phyloP scores from a whole-genome alignment of 2,113 vertebrate species.

The Ciconia maguari region DNA sequence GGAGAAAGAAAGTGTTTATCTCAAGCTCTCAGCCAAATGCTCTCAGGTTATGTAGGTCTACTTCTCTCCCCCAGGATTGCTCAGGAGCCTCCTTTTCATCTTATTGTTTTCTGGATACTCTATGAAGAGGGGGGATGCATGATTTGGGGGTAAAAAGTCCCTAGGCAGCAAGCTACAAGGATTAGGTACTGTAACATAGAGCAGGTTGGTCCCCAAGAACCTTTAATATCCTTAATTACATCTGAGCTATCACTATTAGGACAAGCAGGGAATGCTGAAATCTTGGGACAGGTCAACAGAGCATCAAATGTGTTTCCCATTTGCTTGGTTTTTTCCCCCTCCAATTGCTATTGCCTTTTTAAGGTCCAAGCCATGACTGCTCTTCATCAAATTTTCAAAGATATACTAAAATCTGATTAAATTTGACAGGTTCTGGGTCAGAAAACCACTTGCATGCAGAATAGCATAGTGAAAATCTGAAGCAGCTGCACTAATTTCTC shows the following conservation, averaged over 20 bases:
- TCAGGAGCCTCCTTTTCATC: not conserved
- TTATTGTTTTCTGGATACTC: not conserved
- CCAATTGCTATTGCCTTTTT: not conserved
- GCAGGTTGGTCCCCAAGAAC: not conserved
- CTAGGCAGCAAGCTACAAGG: not conserved
- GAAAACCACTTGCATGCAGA: not conserved
- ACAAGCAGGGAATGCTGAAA: not conserved
- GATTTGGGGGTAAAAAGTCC: not conserved
- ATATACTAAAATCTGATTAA: not conserved
- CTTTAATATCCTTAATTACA: not conserved
- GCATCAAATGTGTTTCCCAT: not conserved
- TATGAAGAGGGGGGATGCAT: not conserved
- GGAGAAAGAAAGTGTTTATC: not conserved
- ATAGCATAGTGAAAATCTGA: not conserved
- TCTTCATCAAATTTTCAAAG: not conserved
- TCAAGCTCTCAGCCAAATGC: not conserved
- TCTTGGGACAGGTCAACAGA: not conserved
- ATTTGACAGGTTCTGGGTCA: not conserved
- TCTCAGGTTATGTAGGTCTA: not conserved
- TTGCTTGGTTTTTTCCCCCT: fast-evolving
- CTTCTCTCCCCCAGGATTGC: not conserved
- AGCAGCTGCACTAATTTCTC: not conserved
- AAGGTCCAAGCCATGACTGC: not conserved
- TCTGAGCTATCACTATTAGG: not conserved
- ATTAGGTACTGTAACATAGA: not conserved